A percentile compares a stretch with the other conserved stretches of the same genome.
These are phyloP conservation scores for Drosophila mimetica DNA, from an alignment of 2,888 invertebrate genomes.

Conservation along the genomic window DNA sequence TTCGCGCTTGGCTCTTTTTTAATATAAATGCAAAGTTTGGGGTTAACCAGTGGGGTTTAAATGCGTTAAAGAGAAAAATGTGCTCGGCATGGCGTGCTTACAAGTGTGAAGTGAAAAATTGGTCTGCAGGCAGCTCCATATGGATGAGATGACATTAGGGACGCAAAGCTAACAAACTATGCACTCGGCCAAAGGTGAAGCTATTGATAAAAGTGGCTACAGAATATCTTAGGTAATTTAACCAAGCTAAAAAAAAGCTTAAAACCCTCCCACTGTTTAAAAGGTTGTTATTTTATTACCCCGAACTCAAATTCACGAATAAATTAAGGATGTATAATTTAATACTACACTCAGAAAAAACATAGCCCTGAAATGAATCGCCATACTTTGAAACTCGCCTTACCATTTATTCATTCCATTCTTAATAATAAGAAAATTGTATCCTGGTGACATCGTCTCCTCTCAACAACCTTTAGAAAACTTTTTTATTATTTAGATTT, in stretches of 20 bases:
- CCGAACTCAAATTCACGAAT: too few species aligned
- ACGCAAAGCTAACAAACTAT: slow-evolving; percentile 8
- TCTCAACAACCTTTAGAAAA: too few species aligned
- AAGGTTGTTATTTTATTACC: neutral
- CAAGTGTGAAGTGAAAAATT: slow-evolving; percentile 57
- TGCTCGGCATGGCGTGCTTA: slow-evolving; percentile 50
- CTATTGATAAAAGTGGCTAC: neutral
- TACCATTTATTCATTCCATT: too few species aligned
- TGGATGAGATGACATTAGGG: slow-evolving; percentile 30
- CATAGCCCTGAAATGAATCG: too few species aligned
- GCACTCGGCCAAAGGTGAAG: neutral
- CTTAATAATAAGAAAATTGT: too few species aligned
- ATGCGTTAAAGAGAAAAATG: slow-evolving; percentile 48
- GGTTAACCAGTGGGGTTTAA: slow-evolving; percentile 29
- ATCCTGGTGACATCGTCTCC: too few species aligned
- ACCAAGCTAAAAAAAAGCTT: neutral
- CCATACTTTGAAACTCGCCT: too few species aligned
- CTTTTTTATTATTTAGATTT: too few species aligned
- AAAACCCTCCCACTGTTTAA: neutral
- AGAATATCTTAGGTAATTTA: too few species aligned
- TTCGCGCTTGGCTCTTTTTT: slow-evolving; percentile 8
- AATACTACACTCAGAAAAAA: too few species aligned
- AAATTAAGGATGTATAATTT: too few species aligned
- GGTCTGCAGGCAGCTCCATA: slow-evolving; percentile 7
- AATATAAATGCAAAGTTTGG: slow-evolving; percentile 48